Percentiles rank a stretch among this genome's conserved stretches.
Conservation (phyloP, 1,140 invertebrate genomes). For the Potamilus streckersoni region DNA sequence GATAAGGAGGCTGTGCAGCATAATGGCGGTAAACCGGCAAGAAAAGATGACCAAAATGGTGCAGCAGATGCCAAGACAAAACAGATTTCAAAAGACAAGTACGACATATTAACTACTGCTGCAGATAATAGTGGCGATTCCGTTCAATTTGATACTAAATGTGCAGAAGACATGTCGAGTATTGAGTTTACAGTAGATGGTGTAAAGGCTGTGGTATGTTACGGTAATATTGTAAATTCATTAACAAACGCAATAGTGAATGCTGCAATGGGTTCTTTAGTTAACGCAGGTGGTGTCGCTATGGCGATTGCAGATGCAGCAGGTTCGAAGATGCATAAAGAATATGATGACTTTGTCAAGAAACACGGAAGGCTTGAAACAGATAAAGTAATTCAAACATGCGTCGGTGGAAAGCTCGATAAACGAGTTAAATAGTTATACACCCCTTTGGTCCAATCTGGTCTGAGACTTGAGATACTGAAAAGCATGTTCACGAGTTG, state of each 20-base stretch:
- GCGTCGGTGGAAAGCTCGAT: slow-evolving; percentile 17
- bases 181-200: slow-evolving; percentile 13
- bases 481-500: slow-evolving; percentile 1
- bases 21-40: no score
- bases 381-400: slow-evolving; percentile 22
- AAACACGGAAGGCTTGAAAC: slow-evolving; percentile 1
- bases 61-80: no score
- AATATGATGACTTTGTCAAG: slow-evolving; percentile 21
- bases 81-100: no score
- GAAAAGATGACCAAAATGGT: no score
- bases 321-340: slow-evolving; percentile 6
- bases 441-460: slow-evolving; percentile 22
- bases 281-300: slow-evolving; percentile 7
- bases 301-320: slow-evolving; percentile 18
- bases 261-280: slow-evolving; percentile 10
- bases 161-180: slow-evolving; percentile 6
- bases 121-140: no score
- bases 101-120: no score
- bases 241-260: slow-evolving; percentile 25
- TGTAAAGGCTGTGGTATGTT: slow-evolving; percentile 13
- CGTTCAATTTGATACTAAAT: no score
- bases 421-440: slow-evolving; percentile 12
- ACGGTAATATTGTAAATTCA: slow-evolving; percentile 13
- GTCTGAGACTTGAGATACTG: not conserved
- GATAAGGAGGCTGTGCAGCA: no score